Conservation (phyloP, 30 jellyfish, hydroid and myxozoan genomes). For the Clytia hemisphaerica region DNA sequence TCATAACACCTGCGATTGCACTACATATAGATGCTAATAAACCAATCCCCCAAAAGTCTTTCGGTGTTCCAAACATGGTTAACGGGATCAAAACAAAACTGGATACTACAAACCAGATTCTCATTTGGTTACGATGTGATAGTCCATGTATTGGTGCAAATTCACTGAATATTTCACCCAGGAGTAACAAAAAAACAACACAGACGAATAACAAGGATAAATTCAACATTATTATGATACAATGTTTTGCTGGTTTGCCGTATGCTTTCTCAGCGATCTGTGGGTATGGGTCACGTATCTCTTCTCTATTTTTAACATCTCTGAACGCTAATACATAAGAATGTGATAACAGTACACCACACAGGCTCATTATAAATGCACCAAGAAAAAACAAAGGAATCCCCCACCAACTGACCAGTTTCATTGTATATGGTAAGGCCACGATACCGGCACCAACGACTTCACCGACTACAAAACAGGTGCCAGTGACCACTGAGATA, state of each 20-base stretch:
- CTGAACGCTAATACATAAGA: slow-evolving; percentile 69
- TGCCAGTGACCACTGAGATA: slow-evolving; percentile 63
- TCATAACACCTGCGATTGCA: slow-evolving; percentile 61
- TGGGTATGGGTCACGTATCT: slow-evolving; percentile 93
- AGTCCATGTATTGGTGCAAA: slow-evolving; percentile 62
- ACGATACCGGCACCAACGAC: slow-evolving; percentile 98
- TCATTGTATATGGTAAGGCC: slow-evolving; percentile 94
- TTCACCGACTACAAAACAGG: slow-evolving; percentile 85
- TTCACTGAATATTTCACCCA: slow-evolving; percentile 81
- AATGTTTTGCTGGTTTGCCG: slow-evolving; percentile 73
- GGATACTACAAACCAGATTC: slow-evolving; percentile 86
- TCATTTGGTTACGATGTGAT: slow-evolving; percentile 58
- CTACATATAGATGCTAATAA: slow-evolving; percentile 88
- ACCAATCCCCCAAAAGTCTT: slow-evolving; percentile 89
- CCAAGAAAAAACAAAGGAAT: slow-evolving; percentile 65
- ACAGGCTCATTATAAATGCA: slow-evolving; percentile 62
- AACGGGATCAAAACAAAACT: slow-evolving; percentile 78
- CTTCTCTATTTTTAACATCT: slow-evolving; percentile 59
- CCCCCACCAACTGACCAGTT: slow-evolving; percentile 79
- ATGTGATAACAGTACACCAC: slow-evolving; percentile 82
- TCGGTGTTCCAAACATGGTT: slow-evolving; percentile 94
- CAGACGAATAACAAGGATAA: slow-evolving; percentile 57
- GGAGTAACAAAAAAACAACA: slow-evolving; percentile 63
- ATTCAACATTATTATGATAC: slow-evolving; percentile 61
- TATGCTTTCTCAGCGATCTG: slow-evolving; percentile 82